Evolutionary conservation across 1,140 invertebrate species (phyloP), one percentile per base, ranked within the genome.

Genomic region (Choristoneura fumiferana): DNA sequence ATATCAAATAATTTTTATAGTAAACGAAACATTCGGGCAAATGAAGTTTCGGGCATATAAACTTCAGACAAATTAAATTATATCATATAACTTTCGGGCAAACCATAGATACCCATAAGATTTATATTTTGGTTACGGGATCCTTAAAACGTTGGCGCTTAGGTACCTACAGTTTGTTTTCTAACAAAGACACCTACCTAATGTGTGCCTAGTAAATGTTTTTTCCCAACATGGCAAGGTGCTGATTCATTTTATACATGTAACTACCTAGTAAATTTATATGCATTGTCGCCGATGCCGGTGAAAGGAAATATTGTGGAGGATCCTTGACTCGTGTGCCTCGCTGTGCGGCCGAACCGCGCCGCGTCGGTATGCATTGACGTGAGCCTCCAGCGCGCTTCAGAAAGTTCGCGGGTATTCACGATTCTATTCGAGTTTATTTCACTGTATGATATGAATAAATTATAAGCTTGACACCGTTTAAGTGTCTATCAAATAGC

Each of bases 281-380:
- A 74, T 74, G 77, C 73, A 87, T 87, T 87, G 81, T 87, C 81
- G 81, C 85, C 81, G 81, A 35, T 18, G 49, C 75, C 79, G 84
- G 84, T 87, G 84, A 87, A 87, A 87, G 84, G 85, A 84, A 88
- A 88, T 84, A 85, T 87, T 77, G 83, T 84, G 79, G 77, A 82
- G 83, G 72, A 88, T 86, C 81, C 83, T 86, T 84, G 85, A 84
- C 77, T 84, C 75, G 74, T 71, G 84, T 81, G 78, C 81, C 78
- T 81, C 82, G 79, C 67, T 73, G 69, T 61, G 65, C 69, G 57
- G 67, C 66, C 70, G 69, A 67, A 74, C 62, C 71, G n/a, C n/a
- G n/a, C n/a, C n/a, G n/a, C n/a, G 61, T 69, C 67, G 63, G 59
- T 69, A 71, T 60, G 43, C 71, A 6, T n/a, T n/a, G 61, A 66